Base-by-base conservation (phyloP, 2,797 vertebrate genomes). In the Paguma larvata region DNA sequence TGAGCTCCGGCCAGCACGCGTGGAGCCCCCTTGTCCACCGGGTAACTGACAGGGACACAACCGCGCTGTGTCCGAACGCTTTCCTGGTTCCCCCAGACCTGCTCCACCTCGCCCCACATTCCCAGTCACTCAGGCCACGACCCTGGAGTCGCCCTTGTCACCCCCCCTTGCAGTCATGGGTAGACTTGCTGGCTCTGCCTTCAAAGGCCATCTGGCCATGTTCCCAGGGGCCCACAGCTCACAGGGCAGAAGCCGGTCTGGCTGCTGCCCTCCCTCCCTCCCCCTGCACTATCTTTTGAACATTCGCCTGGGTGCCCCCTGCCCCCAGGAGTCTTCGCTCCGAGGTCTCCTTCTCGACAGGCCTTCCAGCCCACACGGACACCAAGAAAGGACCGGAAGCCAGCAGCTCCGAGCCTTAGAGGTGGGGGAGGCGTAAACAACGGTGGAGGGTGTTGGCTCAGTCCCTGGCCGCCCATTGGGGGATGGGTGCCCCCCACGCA, bases 11-110 rank as follows among this genome's bases (percentile, higher is more conserved):
- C 27, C 2, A 0, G 65, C 1, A 3, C 2, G 1, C 0, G 6
- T 0, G 21, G 21, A 2, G 21, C 32, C 11, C 1, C 6, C 70
- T 16, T 0, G 12, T 10, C 44, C 30, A 3, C 6, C 0, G 2
- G 23, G 0, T 0, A 2, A 8, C 73, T 7, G 7, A 4, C 0
- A 9, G 48, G 16, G 30, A 2, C 46, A 46, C 11, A 41, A 25
- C 3, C 1, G 3, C 79, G 11, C 25, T 4, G 3, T 14, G 27
- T 27, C 68, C 4, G 46, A 27, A 10, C 73, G 1, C 12, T 8
- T 18, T 30, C 79, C 72, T 18, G 46, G 41, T 14, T 30, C n/a
- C 56, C 65, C 46, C 18, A 0, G 3, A 18, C 73, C 56, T 6
- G 67, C 13, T 41, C 79, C 4, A 6, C 4, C 18, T 4, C 3